These are phyloP conservation scores for Archivesica marissinica DNA, from an alignment of 1,140 invertebrate genomes.

Conservation along the genomic window DNA sequence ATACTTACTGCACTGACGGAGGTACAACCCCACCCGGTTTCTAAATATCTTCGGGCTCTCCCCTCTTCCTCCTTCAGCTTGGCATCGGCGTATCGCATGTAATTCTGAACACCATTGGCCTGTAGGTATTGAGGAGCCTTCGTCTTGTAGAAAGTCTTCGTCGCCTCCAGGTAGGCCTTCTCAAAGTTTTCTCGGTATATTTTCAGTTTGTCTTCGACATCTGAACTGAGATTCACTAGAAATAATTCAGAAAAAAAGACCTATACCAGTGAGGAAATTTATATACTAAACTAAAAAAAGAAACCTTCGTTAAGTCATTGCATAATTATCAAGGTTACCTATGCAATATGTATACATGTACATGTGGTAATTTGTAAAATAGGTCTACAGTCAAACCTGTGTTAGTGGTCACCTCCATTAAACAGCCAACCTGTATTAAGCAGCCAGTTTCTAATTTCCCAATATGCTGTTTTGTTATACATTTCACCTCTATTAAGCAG, in stretches of 20 bases:
- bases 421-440: too few relatives aligned
- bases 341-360: too few relatives aligned
- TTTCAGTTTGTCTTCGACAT: slow-evolving; percentile 95
- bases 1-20: slow-evolving; percentile 87
- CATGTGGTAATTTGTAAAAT: too few relatives aligned
- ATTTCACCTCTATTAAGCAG: too few relatives aligned
- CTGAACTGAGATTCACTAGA: slow-evolving; percentile 97
- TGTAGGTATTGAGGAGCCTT: slow-evolving; percentile 96
- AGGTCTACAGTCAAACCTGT: too few relatives aligned
- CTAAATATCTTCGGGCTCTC: slow-evolving; percentile 96
- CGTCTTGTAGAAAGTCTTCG: slow-evolving; percentile 95
- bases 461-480: too few relatives aligned
- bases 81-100: slow-evolving; percentile 98
- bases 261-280: too few relatives aligned
- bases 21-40: slow-evolving; percentile 91
- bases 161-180: slow-evolving; percentile 96
- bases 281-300: too few relatives aligned
- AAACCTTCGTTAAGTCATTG: too few relatives aligned
- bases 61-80: slow-evolving; percentile 98
- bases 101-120: slow-evolving; percentile 96
- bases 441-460: too few relatives aligned
- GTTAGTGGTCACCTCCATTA: too few relatives aligned
- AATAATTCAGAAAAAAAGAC: slow-evolving; percentile 64
- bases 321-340: too few relatives aligned
- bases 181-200: slow-evolving; percentile 99